Evolutionary conservation across 2,797 vertebrate species (phyloP).

Genomic region (Furcifer pardalis): DNA sequence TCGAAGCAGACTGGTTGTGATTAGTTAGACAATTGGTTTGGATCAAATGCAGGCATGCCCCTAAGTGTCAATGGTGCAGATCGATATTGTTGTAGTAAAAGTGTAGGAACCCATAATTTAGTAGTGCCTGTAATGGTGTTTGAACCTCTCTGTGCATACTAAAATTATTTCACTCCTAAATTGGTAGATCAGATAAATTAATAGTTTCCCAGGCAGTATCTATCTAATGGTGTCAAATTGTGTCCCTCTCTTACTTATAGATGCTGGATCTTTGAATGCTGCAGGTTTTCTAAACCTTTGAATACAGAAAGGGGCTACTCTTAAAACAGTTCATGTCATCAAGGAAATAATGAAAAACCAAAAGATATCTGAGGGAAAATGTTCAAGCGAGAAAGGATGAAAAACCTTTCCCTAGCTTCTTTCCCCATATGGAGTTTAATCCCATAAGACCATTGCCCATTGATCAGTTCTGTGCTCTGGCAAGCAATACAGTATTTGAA

Average conservation of each 20-base stretch:
- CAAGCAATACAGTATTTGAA: constrained; percentile 32
- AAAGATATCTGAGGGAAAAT: background rate
- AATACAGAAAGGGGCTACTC: rapidly evolving
- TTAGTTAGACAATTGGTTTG: background rate
- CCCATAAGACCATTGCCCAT: constrained; percentile 11
- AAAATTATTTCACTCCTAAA: background rate
- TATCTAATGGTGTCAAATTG: background rate
- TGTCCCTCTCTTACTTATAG: background rate
- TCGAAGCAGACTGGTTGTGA: too few relatives aligned
- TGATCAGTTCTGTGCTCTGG: constrained; percentile 6
- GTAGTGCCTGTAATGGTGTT: background rate
- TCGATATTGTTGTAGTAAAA: background rate
- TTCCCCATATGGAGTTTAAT: background rate
- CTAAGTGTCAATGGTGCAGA: background rate
- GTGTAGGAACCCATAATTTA: background rate
- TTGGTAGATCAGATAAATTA: constrained; percentile 5
- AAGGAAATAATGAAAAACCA: constrained; percentile 7
- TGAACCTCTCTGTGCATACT: background rate
- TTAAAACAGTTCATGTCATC: background rate
- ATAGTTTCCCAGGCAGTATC: background rate
- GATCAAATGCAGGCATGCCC: too few relatives aligned
- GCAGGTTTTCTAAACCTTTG: background rate
- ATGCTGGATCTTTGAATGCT: background rate
- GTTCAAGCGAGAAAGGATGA: background rate
- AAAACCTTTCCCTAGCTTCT: background rate